These are phyloP conservation scores for Diachrysia chrysitis DNA, from an alignment of 2,888 invertebrate species.

Conservation along the genomic window DNA sequence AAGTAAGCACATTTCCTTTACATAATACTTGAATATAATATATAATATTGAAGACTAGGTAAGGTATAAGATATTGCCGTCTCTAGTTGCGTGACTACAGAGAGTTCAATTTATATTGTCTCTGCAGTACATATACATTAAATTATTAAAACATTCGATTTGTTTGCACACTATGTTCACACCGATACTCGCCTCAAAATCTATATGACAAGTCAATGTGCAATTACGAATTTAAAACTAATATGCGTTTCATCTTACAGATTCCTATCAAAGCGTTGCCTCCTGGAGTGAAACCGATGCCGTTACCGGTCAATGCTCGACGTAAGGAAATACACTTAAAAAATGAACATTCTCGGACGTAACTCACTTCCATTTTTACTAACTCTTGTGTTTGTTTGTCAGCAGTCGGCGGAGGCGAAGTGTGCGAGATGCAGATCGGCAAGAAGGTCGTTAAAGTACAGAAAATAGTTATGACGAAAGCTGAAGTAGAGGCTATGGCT, in stretches of 20 bases:
- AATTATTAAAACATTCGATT: too few species aligned
- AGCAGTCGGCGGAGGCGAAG: slow-evolving; percentile 71
- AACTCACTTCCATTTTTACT: not conserved
- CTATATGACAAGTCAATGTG: too few species aligned
- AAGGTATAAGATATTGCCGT: not conserved
- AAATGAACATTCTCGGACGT: not conserved
- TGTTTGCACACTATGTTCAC: too few species aligned
- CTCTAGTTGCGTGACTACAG: too few species aligned
- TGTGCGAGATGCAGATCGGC: slow-evolving; percentile 89
- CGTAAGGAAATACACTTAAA: slow-evolving; percentile 66
- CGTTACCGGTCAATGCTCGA: slow-evolving; percentile 75
- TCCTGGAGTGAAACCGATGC: slow-evolving; percentile 83
- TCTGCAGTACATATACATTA: too few species aligned
- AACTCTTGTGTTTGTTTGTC: slow-evolving; percentile 28
- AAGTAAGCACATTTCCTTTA: slow-evolving; percentile 65
- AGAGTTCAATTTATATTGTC: too few species aligned
- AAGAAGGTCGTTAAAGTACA: slow-evolving; percentile 91
- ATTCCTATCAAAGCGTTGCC: slow-evolving; percentile 80
- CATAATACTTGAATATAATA: not conserved
- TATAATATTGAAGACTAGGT: too few species aligned
- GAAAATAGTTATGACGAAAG: slow-evolving; percentile 91
- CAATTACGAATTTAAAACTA: not conserved
- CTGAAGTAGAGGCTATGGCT: slow-evolving; percentile 91
- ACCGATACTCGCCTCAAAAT: too few species aligned
- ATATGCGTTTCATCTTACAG: slow-evolving; percentile 57